phyloP scores from a whole-genome alignment of 1,140 invertebrate genomes.

The Zaprionus nigranus region DNA sequence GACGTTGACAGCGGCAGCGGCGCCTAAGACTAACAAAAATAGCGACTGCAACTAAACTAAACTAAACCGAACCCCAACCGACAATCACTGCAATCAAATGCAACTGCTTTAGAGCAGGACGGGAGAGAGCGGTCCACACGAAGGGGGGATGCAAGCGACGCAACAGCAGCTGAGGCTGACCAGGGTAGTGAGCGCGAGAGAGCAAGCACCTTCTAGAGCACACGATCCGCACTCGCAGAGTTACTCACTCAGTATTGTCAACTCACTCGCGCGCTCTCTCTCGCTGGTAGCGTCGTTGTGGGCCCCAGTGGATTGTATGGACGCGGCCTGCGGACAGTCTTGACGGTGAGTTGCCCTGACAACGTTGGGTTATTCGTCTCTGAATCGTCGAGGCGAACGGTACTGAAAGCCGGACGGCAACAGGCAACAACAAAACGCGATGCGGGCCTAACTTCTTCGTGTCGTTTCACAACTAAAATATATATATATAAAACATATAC shows the following conservation, averaged over 20 bases:
- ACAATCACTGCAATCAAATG: slow-evolving; percentile 35
- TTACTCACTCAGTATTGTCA: not conserved
- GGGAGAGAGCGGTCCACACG: not conserved
- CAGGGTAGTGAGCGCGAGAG: not conserved
- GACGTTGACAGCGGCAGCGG: too few relatives aligned
- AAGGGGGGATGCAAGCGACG: not conserved
- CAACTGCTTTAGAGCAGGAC: slow-evolving; percentile 6
- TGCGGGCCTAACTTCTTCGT: slow-evolving; percentile 52
- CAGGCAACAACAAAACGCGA: slow-evolving; percentile 49
- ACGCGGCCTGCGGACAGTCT: slow-evolving; percentile 46
- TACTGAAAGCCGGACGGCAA: slow-evolving; percentile 55
- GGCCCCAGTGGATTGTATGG: not conserved
- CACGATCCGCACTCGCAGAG: slow-evolving; percentile 6
- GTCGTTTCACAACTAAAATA: slow-evolving; percentile 41
- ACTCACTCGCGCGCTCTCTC: not conserved
- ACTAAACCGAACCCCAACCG: slow-evolving; percentile 15
- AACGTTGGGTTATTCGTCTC: slow-evolving; percentile 66
- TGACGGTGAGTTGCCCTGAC: slow-evolving; percentile 63
- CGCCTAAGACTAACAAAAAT: slow-evolving; percentile 42
- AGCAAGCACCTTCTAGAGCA: slow-evolving; percentile 32
- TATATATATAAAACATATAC: slow-evolving; percentile 13
- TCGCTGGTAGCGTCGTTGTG: not conserved
- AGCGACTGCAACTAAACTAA: slow-evolving; percentile 25
- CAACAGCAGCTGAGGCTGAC: not conserved
- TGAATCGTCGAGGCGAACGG: slow-evolving; percentile 59